These are phyloP conservation scores for Aviceda subcristata DNA, from an alignment of 2,113 vertebrate genomes.

Conservation along the genomic window DNA sequence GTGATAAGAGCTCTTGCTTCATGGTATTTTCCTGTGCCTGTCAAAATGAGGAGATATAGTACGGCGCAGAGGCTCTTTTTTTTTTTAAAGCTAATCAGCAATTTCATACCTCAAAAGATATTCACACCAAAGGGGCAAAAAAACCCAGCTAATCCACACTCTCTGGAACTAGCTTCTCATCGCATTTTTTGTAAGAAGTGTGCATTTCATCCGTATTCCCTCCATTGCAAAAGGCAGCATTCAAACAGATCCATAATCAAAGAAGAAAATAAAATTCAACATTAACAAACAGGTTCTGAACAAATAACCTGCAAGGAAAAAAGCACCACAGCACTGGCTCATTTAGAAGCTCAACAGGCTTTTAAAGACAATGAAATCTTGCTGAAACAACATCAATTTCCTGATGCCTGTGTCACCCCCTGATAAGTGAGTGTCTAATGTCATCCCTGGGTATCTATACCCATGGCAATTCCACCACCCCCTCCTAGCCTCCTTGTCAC, in stretches of 20 bases:
- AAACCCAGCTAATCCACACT: neutral
- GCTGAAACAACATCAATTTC: neutral
- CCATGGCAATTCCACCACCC: neutral
- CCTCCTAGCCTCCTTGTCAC: neutral
- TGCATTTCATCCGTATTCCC: neutral
- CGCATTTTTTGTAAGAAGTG: neutral
- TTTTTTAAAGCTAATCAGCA: neutral
- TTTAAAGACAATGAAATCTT: neutral
- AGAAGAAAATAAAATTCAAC: neutral
- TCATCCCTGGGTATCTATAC: neutral
- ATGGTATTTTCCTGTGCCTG: neutral
- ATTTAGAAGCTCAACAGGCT: neutral
- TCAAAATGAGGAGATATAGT: neutral
- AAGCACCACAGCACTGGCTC: neutral
- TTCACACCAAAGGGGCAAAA: neutral
- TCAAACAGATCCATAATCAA: neutral
- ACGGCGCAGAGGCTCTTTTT: neutral
- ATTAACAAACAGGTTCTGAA: neutral
- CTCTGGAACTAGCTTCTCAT: neutral
- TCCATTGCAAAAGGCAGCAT: neutral
- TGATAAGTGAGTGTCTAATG: neutral
- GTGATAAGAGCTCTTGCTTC: neutral
- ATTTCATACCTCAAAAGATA: neutral
- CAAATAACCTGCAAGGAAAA: neutral
- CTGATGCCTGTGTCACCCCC: neutral